These are phyloP conservation scores for Calypte anna DNA, from an alignment of 2,113 vertebrate species.

Conservation along the genomic window DNA sequence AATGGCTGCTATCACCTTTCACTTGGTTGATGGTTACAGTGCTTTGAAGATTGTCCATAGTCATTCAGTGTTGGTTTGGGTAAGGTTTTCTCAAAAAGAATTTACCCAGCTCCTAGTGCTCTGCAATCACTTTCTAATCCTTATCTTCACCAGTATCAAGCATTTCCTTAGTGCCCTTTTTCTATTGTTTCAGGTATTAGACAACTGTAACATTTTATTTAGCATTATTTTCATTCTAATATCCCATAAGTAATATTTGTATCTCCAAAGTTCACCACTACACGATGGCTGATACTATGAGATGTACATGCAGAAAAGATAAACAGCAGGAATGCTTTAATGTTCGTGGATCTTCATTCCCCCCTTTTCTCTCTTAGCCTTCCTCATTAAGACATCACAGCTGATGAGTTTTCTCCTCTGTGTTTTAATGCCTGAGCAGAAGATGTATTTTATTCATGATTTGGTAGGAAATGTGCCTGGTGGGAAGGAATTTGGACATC, in stretches of 20 bases:
- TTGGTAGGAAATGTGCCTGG: neutral
- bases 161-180: neutral
- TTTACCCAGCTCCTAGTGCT: neutral
- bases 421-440: slow-evolving; percentile 28
- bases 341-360: neutral
- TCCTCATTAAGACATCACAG: slow-evolving; percentile 52
- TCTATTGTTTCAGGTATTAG: neutral
- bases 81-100: neutral
- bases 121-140: neutral
- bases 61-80: neutral
- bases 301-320: neutral
- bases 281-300: neutral
- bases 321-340: neutral
- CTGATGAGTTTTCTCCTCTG: slow-evolving; percentile 48
- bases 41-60: neutral
- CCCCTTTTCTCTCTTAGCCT: slow-evolving; percentile 3
- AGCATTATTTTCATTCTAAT: neutral
- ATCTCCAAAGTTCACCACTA: neutral
- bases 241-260: neutral
- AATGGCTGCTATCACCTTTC: neutral
- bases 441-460: slow-evolving; percentile 61
- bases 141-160: neutral
- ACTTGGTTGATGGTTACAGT: neutral
- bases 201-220: neutral
- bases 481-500: slow-evolving; percentile 12